These are phyloP conservation scores for Philhelius pedissequus DNA, from an alignment of 2,888 invertebrate species.

Conservation along the genomic window DNA sequence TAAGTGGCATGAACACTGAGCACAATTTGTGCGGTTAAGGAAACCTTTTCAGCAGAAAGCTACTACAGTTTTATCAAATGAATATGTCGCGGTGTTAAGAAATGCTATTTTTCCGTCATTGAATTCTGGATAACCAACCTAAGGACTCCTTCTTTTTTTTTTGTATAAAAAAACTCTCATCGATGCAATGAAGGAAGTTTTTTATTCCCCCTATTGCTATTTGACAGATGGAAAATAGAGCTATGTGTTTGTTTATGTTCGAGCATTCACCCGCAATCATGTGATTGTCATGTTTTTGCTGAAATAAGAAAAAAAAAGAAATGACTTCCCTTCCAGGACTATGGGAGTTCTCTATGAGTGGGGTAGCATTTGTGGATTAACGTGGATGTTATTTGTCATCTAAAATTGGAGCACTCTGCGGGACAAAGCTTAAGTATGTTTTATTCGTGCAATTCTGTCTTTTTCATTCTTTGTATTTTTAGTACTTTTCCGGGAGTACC, in stretches of 20 bases:
- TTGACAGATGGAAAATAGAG: background rate
- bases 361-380: background rate
- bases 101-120: background rate
- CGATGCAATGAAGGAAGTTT: background rate
- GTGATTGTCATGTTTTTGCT: conserved; percentile 8
- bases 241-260: background rate
- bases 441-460: background rate
- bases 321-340: background rate
- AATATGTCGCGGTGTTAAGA: background rate
- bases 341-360: background rate
- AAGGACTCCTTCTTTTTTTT: background rate
- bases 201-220: background rate
- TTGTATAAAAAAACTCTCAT: background rate
- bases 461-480: background rate
- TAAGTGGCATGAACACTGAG: conserved; percentile 27
- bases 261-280: background rate
- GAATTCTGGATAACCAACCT: background rate
- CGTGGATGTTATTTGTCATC: conserved; percentile 7
- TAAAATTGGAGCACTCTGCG: conserved; percentile 1
- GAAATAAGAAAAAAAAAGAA: background rate
- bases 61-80: background rate
- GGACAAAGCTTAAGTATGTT: background rate
- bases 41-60: background rate
- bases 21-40: background rate
- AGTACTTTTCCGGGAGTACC: background rate